These are phyloP conservation scores for Phylloscopus trochiloides DNA, from an alignment of 2,113 vertebrate genomes.

Conservation along the genomic window DNA sequence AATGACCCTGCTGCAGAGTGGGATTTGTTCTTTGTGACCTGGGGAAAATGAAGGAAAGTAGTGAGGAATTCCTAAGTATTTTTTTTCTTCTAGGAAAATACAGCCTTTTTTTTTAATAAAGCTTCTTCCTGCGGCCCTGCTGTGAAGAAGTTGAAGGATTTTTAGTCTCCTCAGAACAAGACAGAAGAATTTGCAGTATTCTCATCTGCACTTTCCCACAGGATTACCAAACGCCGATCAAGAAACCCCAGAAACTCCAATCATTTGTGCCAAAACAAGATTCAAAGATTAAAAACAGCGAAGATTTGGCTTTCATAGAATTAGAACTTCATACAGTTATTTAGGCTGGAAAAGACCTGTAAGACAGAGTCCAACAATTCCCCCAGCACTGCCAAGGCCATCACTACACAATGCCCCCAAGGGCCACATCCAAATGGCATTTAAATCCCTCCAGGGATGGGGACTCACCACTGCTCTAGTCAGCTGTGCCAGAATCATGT, in stretches of 20 bases:
- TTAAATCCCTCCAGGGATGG: not conserved
- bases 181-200: not conserved
- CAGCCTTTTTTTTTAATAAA: not conserved
- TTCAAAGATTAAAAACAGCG: not conserved
- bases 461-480: not conserved
- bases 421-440: rapidly evolving
- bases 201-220: not conserved
- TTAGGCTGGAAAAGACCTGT: not conserved
- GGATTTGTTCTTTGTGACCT: not conserved
- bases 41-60: not conserved
- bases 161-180: not conserved
- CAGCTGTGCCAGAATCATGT: not conserved
- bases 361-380: not conserved
- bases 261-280: not conserved
- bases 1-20: not conserved
- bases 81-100: not conserved
- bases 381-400: no score
- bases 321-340: not conserved
- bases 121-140: not conserved
- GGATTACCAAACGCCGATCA: not conserved
- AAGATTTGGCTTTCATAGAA: not conserved
- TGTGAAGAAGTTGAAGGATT: not conserved
- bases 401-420: no score
- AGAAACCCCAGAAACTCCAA: not conserved
- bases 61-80: not conserved